Evolutionary conservation across 2,797 vertebrate species (phyloP).

Genomic region (Sciurus carolinensis): DNA sequence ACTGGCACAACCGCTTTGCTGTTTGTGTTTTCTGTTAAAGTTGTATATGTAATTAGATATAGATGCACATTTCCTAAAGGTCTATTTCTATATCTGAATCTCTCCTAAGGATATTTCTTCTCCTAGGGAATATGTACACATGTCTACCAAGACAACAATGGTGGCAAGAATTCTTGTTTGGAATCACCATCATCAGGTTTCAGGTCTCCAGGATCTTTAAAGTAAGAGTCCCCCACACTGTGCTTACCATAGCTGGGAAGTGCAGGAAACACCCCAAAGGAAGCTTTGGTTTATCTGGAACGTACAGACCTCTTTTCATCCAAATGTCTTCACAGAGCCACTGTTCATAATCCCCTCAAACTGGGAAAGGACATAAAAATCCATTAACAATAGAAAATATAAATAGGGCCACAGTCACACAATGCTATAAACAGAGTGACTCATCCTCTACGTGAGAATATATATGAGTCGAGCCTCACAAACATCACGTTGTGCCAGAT

Average conservation of each 20-base stretch:
- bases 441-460: not conserved
- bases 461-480: not conserved
- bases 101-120: not conserved
- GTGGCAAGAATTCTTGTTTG: not conserved
- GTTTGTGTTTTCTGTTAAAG: not conserved
- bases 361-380: not conserved
- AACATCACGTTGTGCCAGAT: no score
- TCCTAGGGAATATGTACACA: not conserved
- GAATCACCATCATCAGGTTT: not conserved
- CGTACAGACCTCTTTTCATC: not conserved
- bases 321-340: not conserved
- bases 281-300: no score
- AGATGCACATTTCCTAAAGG: not conserved
- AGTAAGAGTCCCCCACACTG: not conserved
- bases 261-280: not conserved
- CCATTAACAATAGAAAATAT: not conserved
- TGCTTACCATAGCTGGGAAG: not conserved
- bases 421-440: not conserved
- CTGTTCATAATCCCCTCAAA: not conserved
- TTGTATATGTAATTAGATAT: no score
- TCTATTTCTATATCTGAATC: not conserved
- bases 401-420: not conserved
- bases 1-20: not conserved
- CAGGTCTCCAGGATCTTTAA: not conserved
- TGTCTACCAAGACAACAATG: no score